phyloP scores from a whole-genome alignment of 2,113 vertebrate species.

The Gavia stellata region DNA sequence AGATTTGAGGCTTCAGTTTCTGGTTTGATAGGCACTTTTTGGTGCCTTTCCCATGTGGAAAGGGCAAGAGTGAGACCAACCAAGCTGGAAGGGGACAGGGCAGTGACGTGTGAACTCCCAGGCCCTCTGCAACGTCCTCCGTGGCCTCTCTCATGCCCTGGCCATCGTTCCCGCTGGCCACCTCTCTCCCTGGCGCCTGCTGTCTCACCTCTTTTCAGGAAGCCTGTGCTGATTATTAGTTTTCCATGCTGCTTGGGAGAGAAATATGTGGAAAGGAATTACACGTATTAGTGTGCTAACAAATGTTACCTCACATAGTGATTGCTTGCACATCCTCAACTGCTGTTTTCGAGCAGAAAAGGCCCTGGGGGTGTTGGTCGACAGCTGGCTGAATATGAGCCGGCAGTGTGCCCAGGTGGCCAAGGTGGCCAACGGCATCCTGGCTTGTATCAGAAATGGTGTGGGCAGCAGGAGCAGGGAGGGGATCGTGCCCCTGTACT shows the following conservation, averaged over 20 bases:
- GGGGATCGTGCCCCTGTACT: too few relatives aligned
- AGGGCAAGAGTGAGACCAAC: not conserved
- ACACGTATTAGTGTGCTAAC: not conserved
- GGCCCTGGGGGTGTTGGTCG: too few relatives aligned
- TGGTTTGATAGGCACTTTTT: not conserved
- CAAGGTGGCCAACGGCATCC: too few relatives aligned
- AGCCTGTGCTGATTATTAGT: not conserved
- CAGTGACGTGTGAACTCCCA: too few relatives aligned
- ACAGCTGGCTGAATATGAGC: too few relatives aligned
- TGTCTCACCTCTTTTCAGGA: not conserved
- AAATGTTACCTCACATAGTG: not conserved
- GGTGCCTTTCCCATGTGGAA: not conserved
- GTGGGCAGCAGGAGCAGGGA: too few relatives aligned
- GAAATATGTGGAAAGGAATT: not conserved
- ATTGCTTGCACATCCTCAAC: not conserved
- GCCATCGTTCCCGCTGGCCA: too few relatives aligned
- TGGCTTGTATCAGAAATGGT: too few relatives aligned
- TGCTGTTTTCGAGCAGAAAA: too few relatives aligned
- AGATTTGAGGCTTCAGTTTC: not conserved
- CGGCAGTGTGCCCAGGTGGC: too few relatives aligned
- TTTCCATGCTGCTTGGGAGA: not conserved
- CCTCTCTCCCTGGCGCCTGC: too few relatives aligned
- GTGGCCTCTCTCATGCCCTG: not conserved
- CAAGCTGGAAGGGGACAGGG: too few relatives aligned
- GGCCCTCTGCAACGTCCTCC: fast-evolving